Evolutionary conservation across 2,888 invertebrate species (phyloP), one percentile per base, ranked within the genome.

Genomic region (Celastrina argiolus): DNA sequence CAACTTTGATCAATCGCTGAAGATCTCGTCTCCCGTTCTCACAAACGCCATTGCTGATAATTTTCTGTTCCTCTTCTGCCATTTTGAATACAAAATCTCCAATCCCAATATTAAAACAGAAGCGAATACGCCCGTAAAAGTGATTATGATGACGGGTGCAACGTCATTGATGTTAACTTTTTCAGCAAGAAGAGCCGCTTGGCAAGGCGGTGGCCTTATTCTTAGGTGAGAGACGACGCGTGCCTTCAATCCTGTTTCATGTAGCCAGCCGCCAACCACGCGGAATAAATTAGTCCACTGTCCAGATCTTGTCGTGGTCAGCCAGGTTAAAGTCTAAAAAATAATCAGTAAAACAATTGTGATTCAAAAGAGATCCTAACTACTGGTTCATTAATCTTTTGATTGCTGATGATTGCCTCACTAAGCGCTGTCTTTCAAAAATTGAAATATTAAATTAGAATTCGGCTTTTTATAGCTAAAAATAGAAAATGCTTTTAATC

Each of bases 91-190:
- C n/a, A 80, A 18, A 1, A 82, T 76, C 66, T 89, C 88, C 0
- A 81, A 0, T 0, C 76, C 79, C 0, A 89, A 68, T 10, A 88
- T 65, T 0, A 79, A 39, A 0, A 83, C 42, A 1, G 88, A 82
- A 0, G 82, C 26, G n/a, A 79, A 5, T 0, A 74, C 79, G 3
- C 84, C 85, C 1, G 75, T 69, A 0, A 73, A 39, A 0, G 82
- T 77, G 0, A 87, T 61, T 0, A 70, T 72, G 1, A 88, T 34
- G 2, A 84, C 69, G 0, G 87, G 81, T 0, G 79, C 75, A 0
- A 88, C 76, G 59, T 89, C 88, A 41, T 79, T 80, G 14, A 88
- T 73, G 12, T 82, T 85, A 7, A 89, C 87, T 61, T 82, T 76
- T 68, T 88, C 88, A 36, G 88, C 88, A 0, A 88, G 78, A 2